Evolutionary conservation across 2,113 vertebrate species (phyloP), one percentile per base, ranked within the genome.

Genomic region (Gambusia holbrooki): DNA sequence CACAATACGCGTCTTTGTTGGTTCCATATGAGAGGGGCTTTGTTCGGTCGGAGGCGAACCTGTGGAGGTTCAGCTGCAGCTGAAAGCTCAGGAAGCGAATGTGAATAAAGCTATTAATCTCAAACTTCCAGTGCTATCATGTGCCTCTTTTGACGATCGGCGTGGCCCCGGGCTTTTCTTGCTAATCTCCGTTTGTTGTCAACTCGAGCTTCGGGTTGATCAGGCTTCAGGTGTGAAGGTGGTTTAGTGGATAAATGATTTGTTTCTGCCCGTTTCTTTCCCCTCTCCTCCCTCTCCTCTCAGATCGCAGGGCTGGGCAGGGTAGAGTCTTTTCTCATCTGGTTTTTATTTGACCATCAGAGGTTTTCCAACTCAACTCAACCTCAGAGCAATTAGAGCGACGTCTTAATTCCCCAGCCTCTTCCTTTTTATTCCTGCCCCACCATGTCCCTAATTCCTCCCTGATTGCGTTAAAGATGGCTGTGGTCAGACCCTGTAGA

Each of bases 261-360:
- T 63, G 27, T 70, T 32, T 61, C 40, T 73, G 3, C 19, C 22
- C 1, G 40, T 42, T 15, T 17, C 42, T 83, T 65, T 76, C 10
- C 10, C 10, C 10, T 48, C 69, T 14, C 40, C 3, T 14, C 73
- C 60, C 32, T 74, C 66, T 72, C 69, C 69, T 48, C 60, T 29
- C 40, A 80, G 80, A 82, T 86, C 6, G 25, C 51, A 69, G 69
- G 83, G 84, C 79, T 58, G 51, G 51, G 51, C 51, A 58, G 51
- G 22, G 7, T 66, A 66, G 69, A 37, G 61, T 35, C 85, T 69
- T 66, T 71, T 90, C 78, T 79, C 82, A 85, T 93, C 90, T 93
- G 91, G 85, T 93, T 91, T 92, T 90, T 89, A 89, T 93, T 93
- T 91, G 69, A 65, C 80, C 84, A 80, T 88, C 84, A 78, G 73